A percentile compares a stretch with the other conserved stretches of the same genome.
Evolutionary conservation across 2,888 invertebrate species (phyloP).

Genomic region (Drosophila affinis): DNA sequence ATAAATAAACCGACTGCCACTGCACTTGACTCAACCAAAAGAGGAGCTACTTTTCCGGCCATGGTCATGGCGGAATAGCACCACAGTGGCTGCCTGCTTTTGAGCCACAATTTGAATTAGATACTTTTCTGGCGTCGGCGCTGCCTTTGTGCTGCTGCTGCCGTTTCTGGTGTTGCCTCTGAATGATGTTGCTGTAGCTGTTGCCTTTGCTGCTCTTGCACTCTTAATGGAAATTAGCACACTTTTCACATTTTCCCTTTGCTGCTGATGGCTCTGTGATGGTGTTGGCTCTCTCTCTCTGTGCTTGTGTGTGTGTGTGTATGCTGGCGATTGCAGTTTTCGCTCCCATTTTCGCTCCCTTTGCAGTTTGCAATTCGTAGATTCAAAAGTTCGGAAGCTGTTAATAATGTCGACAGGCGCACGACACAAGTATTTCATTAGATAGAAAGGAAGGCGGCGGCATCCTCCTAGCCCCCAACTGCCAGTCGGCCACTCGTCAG

Average conservation of each 20-base stretch:
- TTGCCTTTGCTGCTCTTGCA: slow-evolving; percentile 29
- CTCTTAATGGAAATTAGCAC: slow-evolving; percentile 65
- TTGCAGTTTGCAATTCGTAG: slow-evolving; percentile 43
- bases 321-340: slow-evolving; percentile 38
- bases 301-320: slow-evolving; percentile 10
- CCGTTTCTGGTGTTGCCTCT: background rate
- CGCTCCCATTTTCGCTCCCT: slow-evolving; percentile 37
- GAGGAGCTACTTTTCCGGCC: slow-evolving; percentile 35
- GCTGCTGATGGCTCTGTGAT: slow-evolving; percentile 13
- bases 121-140: slow-evolving; percentile 49
- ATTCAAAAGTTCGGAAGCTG: slow-evolving; percentile 72
- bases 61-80: slow-evolving; percentile 20
- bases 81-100: slow-evolving; percentile 38
- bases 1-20: slow-evolving; percentile 46
- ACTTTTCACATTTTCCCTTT: slow-evolving; percentile 58
- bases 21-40: slow-evolving; percentile 35
- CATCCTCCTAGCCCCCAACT: slow-evolving; percentile 21
- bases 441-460: slow-evolving; percentile 29
- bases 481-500: slow-evolving; percentile 25
- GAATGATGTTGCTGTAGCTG: background rate
- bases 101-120: slow-evolving; percentile 58
- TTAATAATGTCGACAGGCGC: slow-evolving; percentile 74
- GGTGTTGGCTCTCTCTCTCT: background rate
- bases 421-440: slow-evolving; percentile 78
- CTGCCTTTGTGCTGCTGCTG: slow-evolving; percentile 42